Evolutionary conservation across 2,888 invertebrate species (phyloP), one percentile per base, ranked within the genome.

Genomic region (Calameuta filiformis): DNA sequence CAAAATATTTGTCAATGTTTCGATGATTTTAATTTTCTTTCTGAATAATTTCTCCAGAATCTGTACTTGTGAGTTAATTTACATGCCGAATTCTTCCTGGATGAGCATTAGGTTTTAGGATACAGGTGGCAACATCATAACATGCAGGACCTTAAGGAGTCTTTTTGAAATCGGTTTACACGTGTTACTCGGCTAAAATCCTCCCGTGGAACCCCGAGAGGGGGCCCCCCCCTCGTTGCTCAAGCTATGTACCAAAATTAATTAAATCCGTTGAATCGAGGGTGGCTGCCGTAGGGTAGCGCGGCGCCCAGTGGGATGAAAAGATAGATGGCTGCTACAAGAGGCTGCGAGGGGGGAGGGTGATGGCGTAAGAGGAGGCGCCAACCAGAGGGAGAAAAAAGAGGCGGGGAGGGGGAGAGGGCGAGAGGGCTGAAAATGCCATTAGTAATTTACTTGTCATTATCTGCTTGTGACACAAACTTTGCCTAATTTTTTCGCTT

Each of bases 181-280:
- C 31, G 31, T 33, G 31, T 71, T 71, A 31, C 2, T 11, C 31
- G 71, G 6, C 12, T 4, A 71, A 33, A 34, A 71, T 12, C 12
- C 33, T 23, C 3, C 11, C 71, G 31, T 33, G 33, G 33, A 4
- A 33, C 33, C 33, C 33, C 33, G 33, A 33, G 33, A 3, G 3
- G 33, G 33, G 33, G 33, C 3, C 33, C 35, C 33, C 35, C 31
- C 33, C 68, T 73, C 74, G 31, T 34, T 75, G 34, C 68, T 69
- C 35, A 11, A 75, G 69, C 71, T 74, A 77, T 79, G 73, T 79
- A 80, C 78, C 76, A 76, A 78, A 81, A 81, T 81, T 81, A 80
- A 82, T 83, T 81, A 79, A 79, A 77, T 71, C 75, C 78, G 74
- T 75, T 73, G 73, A 69, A 75, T 76, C 68, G 73, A 75, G 74